Evolutionary conservation across 2,113 vertebrate genomes (phyloP), one percentile per base, ranked within the genome.

Genomic region (Osmerus eperlanus): DNA sequence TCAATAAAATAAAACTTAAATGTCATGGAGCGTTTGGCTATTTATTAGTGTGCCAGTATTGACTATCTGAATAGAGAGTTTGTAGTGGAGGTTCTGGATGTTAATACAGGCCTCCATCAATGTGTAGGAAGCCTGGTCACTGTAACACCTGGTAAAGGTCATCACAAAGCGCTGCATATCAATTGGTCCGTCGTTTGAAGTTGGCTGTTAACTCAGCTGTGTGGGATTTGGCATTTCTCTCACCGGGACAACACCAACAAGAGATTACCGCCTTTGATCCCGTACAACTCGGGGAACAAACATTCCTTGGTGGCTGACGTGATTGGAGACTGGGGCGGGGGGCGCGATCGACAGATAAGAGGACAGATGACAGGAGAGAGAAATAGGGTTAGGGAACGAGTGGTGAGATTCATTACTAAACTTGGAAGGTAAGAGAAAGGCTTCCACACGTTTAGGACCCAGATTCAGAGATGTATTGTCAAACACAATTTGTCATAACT

Each of bases 191-290:
- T 67, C 67, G 70, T 78, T 70, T 75, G 71, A 72, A 76, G 78
- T 51, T 2, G 15, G 32, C 67, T 68, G 75, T 82, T 86, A 77
- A 70, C 68, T 81, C 87, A 85, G 85, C 85, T 88, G 79, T 76
- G 80, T 19, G 28, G 82, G 80, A 80, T 85, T 86, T 85, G 70
- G 9, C 14, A 53, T 63, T 36, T 72, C 56, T 12, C 61, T 75
- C 68, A 67, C 58, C 12, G 25, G 62, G 76, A 18, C 53, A 15
- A 54, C 75, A 9, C 74, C 72, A 71, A 76, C 76, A 52, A 23
- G 67, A 79, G 78, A 76, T 80, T 78, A 80, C 78, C 71, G 67
- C 28, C 72, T 83, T 51, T 84, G 80, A 84, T 84, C 77, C 71
- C 3, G 61, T 64, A 41, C 29, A 29, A 29, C 16, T 36, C 16